These are phyloP conservation scores for Nomada fabriciana DNA, from an alignment of 2,888 invertebrate species.

Conservation along the genomic window DNA sequence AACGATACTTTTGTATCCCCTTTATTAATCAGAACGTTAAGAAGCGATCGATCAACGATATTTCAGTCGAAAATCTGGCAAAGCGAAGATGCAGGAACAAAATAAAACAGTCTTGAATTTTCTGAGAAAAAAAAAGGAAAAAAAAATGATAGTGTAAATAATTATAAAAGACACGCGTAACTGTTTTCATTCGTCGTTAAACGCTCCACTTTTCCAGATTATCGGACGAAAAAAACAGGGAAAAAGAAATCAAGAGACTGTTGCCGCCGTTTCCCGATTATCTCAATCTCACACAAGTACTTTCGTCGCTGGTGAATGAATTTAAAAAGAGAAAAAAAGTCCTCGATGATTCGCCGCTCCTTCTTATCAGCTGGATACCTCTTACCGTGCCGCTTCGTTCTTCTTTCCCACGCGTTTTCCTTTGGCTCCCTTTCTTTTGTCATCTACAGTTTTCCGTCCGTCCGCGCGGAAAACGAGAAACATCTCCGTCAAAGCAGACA, in stretches of 20 bases:
- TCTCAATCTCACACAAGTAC: slow-evolving; percentile 68
- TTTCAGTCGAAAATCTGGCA: slow-evolving; percentile 16
- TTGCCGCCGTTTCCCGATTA: slow-evolving; percentile 63
- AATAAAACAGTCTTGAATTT: not conserved
- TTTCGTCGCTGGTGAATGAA: slow-evolving; percentile 55
- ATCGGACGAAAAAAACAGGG: slow-evolving; percentile 18
- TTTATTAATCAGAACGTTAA: not conserved
- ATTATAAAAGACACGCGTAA: not conserved
- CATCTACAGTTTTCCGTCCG: not conserved
- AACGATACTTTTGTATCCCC: not conserved
- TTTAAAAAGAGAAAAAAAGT: not conserved
- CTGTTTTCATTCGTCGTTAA: not conserved
- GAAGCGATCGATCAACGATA: slow-evolving; percentile 42
- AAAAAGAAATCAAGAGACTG: slow-evolving; percentile 60
- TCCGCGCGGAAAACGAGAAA: slow-evolving; percentile 1
- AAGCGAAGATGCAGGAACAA: slow-evolving; percentile 14
- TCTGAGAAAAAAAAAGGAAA: slow-evolving; percentile 1
- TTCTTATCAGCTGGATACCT: slow-evolving; percentile 50
- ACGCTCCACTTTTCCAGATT: slow-evolving; percentile 39
- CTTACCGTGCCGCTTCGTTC: slow-evolving; percentile 47
- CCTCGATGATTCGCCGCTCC: slow-evolving; percentile 31
- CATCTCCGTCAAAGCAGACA: not conserved
- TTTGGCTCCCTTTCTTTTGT: slow-evolving; percentile 22
- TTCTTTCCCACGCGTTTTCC: not conserved
- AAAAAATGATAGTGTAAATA: not conserved